These are phyloP conservation scores for Epicampocera succincta DNA, from an alignment of 2,888 invertebrate species.

Conservation along the genomic window DNA sequence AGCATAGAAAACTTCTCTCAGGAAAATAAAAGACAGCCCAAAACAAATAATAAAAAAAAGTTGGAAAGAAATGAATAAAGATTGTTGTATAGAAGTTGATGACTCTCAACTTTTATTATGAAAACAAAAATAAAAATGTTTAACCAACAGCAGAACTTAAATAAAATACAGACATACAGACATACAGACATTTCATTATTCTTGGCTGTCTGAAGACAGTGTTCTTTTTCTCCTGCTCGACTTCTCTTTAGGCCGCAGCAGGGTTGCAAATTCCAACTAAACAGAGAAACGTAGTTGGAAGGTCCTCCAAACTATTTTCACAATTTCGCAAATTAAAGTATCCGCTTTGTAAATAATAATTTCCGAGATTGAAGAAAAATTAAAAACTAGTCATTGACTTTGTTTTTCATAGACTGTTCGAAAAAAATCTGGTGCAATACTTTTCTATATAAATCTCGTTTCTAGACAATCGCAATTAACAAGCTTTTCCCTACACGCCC, in stretches of 20 bases:
- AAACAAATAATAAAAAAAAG: constrained; percentile 17
- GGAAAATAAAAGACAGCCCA: not conserved
- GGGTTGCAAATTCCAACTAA: constrained; percentile 5
- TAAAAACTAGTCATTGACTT: too few species aligned
- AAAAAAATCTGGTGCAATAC: too few species aligned
- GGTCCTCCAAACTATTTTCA: too few species aligned
- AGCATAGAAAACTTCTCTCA: constrained; percentile 34
- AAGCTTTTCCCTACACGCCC: too few species aligned
- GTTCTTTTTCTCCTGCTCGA: not conserved
- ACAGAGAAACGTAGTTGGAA: not conserved
- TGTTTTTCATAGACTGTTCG: too few species aligned
- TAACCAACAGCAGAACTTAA: not conserved
- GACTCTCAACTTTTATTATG: constrained; percentile 55
- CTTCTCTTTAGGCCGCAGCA: constrained; percentile 5
- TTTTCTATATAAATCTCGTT: too few species aligned
- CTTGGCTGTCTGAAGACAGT: constrained; percentile 31
- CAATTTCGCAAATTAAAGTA: too few species aligned
- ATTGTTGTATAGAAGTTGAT: constrained; percentile 58
- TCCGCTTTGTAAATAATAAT: too few species aligned
- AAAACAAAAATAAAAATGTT: constrained; percentile 12
- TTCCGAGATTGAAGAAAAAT: too few species aligned
- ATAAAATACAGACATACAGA: too few species aligned
- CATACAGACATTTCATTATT: constrained; percentile 1
- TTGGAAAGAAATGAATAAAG: constrained; percentile 44
- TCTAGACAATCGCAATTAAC: too few species aligned